Conservation (phyloP, 2,113 vertebrate species). For the Orthonyx spaldingii region DNA sequence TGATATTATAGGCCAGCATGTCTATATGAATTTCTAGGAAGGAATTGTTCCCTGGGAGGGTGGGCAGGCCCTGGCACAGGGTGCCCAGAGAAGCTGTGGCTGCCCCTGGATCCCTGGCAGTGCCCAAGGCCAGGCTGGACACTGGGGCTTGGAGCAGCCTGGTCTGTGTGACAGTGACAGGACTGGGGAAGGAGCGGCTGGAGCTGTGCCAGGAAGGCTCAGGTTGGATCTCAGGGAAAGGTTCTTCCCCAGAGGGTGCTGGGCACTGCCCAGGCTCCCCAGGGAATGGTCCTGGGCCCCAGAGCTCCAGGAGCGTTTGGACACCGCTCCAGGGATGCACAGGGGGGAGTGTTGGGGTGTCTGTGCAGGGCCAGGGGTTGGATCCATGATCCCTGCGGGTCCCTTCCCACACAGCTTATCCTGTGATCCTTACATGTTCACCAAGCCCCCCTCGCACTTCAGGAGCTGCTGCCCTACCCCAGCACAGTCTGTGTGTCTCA, state of each 20-base stretch:
- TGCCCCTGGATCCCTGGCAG: no score
- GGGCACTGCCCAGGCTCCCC: not conserved
- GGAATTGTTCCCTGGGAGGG: no score
- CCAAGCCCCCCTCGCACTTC: fast-evolving
- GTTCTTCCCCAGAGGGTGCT: not conserved
- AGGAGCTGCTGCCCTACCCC: not conserved
- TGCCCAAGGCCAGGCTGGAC: not conserved
- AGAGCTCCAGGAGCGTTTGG: not conserved
- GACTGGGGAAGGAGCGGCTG: fast-evolving
- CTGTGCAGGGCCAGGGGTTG: not conserved
- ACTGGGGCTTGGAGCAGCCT: not conserved
- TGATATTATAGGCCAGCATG: not conserved
- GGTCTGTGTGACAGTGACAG: not conserved
- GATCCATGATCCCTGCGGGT: fast-evolving
- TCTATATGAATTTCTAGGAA: not conserved
- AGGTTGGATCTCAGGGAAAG: not conserved
- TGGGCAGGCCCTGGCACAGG: no score
- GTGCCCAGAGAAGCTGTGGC: no score
- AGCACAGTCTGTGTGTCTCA: not conserved
- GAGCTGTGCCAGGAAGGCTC: not conserved
- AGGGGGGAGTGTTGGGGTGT: not conserved
- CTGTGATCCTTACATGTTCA: not conserved
- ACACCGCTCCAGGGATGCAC: fast-evolving
- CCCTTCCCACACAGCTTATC: not conserved
- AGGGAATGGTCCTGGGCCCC: not conserved